phyloP scores from a whole-genome alignment of 2,113 vertebrate species.

The Plotosus lineatus region DNA sequence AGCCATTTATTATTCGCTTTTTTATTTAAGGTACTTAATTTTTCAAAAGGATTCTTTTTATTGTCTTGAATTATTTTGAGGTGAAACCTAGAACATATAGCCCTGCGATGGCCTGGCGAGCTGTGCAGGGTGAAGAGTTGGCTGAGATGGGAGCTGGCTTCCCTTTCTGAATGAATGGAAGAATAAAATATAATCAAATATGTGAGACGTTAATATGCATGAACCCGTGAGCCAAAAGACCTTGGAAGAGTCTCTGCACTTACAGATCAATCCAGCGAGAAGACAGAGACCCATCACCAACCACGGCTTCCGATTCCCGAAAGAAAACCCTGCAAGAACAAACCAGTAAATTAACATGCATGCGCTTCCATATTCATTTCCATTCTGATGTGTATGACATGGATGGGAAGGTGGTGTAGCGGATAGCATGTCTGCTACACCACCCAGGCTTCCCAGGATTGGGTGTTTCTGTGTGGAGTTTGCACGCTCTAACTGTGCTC shows the following conservation, averaged over 20 bases:
- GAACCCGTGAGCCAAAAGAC: not conserved
- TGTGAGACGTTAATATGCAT: not conserved
- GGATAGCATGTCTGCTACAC: too few species aligned
- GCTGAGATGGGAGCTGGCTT: too few species aligned
- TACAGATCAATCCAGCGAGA: slow-evolving; percentile 69
- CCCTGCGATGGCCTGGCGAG: too few species aligned
- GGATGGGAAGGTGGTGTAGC: too few species aligned
- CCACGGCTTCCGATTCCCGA: slow-evolving; percentile 60
- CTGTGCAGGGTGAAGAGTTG: too few species aligned
- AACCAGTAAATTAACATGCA: slow-evolving; percentile 42
- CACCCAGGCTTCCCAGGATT: too few species aligned
- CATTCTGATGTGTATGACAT: not conserved
- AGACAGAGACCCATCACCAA: slow-evolving; percentile 62
- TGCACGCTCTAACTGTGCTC: too few species aligned
- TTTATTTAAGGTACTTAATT: not conserved
- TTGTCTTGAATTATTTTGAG: not conserved
- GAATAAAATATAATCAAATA: not conserved
- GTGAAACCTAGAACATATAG: not conserved
- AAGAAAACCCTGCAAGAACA: slow-evolving; percentile 59
- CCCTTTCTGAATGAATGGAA: too few species aligned
- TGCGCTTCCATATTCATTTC: not conserved
- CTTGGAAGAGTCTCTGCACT: slow-evolving; percentile 55
- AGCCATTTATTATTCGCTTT: not conserved
- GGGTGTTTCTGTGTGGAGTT: too few species aligned
- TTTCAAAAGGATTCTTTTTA: not conserved